These are phyloP conservation scores for Pammene fasciana DNA, from an alignment of 2,888 invertebrate genomes.

Conservation along the genomic window DNA sequence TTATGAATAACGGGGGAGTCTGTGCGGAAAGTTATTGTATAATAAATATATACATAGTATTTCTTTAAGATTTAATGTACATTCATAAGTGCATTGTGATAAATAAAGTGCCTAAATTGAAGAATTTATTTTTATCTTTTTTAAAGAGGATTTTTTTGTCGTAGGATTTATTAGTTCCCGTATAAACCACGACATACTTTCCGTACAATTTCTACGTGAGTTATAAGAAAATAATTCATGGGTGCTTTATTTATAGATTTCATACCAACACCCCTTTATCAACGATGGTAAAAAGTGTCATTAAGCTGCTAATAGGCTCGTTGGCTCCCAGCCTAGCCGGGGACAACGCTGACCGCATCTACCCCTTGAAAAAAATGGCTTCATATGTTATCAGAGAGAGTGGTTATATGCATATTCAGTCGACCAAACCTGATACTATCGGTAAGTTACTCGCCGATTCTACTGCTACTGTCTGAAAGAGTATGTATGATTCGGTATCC, in stretches of 20 bases:
- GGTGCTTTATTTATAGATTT: conserved; percentile 80
- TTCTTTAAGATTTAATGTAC: no score
- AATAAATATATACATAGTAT: no score
- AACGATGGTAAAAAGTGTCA: conserved; percentile 57
- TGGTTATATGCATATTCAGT: conserved; percentile 89
- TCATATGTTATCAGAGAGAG: conserved; percentile 71
- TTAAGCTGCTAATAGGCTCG: conserved; percentile 75
- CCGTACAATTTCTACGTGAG: neutral
- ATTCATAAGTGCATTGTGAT: no score
- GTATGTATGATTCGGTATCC: no score
- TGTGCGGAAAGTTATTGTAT: no score
- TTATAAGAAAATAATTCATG: neutral
- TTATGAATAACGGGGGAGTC: no score
- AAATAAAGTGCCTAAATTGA: no score
- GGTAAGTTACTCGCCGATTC: conserved; percentile 74
- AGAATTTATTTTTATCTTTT: no score
- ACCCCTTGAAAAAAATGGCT: conserved; percentile 69
- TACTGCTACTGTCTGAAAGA: neutral
- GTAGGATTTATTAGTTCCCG: neutral
- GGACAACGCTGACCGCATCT: conserved; percentile 71
- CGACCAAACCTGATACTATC: conserved; percentile 92
- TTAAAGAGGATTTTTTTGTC: no score
- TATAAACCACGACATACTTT: neutral
- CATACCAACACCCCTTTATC: conserved; percentile 87
- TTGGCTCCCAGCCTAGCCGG: conserved; percentile 77